Base-by-base conservation (phyloP, 1,140 invertebrate genomes). In the Helicoverpa armigera region DNA sequence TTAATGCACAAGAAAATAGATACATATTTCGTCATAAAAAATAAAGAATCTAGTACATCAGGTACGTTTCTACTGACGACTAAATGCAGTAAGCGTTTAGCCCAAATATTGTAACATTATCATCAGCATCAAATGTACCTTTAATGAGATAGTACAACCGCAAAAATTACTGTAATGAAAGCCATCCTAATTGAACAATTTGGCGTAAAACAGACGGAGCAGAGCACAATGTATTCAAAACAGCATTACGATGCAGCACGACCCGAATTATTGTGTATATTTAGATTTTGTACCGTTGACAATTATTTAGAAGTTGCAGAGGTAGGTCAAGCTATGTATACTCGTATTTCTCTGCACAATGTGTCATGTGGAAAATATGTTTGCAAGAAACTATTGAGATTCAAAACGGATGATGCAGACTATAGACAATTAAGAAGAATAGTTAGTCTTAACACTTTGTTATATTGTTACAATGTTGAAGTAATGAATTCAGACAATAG, bases 191-290 rank as follows among this genome's bases (percentile, higher is more conserved):
- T 76, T 76, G 63, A 60, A 76, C 56, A 61, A 63, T 63, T 72
- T 76, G 16, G 56, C 60, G 74, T 51, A 76, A 80, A 74, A 67
- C 29, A 73, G 29, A 23, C 60, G 13, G 23, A 48, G 53, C 63
- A 14, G 13, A 80, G 73, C 78, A 82, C 75, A 78, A 82, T 83
- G 82, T 80, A 83, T 35, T 78, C 23, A 80, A 84, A 83, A 79
- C 79, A 84, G 54, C 76, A 65, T 61, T 58, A 83, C 87, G 87
- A 87, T 86, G 87, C 87, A 88, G 83, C 54, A 56, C 60, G 67
- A 70, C 63, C 75, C 82, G 80, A 79, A 85, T 85, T 82, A 84
- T 80, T 50, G 43, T 70, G 43, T 88, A 88, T 87, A 82, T 86
- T 87, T 86, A 85, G 83, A 86, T 80, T 74, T 54, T 14, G 77